Evolutionary conservation across 2,113 vertebrate genomes (phyloP).

Genomic region (Indri indri): DNA sequence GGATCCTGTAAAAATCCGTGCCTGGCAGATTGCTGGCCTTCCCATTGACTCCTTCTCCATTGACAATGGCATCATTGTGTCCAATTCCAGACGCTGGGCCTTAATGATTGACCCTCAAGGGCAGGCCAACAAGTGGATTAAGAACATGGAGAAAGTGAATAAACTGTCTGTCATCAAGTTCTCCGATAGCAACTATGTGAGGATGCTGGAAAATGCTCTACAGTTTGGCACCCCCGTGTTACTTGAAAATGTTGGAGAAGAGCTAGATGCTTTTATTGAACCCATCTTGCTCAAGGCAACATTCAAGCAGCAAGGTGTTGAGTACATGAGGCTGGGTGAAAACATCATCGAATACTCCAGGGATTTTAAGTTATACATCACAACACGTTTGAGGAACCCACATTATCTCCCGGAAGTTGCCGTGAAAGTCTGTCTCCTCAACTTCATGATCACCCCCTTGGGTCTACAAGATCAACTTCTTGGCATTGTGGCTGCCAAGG

Average conservation of each 20-base stretch:
- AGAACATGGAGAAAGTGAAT: constrained; percentile 94
- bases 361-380: constrained; percentile 94
- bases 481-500: constrained; percentile 93
- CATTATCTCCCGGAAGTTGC: constrained; percentile 96
- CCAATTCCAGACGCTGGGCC: constrained; percentile 93
- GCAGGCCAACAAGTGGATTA: constrained; percentile 97
- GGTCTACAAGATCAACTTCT: constrained; percentile 96
- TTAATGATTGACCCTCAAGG: constrained; percentile 97
- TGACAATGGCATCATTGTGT: constrained; percentile 95
- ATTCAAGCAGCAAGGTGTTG: constrained; percentile 94
- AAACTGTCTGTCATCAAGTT: constrained; percentile 91
- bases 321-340: constrained; percentile 94
- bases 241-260: constrained; percentile 93
- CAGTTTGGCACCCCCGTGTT: constrained; percentile 93
- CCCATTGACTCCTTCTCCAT: constrained; percentile 94
- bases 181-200: constrained; percentile 90
- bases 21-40: constrained; percentile 94
- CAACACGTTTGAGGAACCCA: constrained; percentile 93
- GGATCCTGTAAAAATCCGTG: constrained; percentile 91
- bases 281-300: constrained; percentile 93
- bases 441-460: constrained; percentile 96
- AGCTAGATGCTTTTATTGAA: constrained; percentile 93
- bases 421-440: constrained; percentile 95
- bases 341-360: constrained; percentile 92
- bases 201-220: constrained; percentile 90